Conservation (phyloP, 2,797 vertebrate species). For the Sebastes taczanowskii region DNA sequence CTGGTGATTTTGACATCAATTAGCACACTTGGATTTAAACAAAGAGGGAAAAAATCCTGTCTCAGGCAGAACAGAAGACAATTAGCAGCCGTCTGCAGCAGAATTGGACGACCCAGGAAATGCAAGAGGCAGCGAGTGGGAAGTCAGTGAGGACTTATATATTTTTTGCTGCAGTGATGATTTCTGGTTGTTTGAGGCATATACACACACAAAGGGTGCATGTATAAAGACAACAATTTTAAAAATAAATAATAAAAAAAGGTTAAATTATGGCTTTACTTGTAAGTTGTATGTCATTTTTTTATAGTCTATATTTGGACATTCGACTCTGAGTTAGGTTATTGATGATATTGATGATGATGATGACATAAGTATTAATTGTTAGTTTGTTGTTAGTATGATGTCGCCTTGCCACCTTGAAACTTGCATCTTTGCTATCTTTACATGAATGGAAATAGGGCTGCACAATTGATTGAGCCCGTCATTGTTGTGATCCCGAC, state of each 20-base stretch:
- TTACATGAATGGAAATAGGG: too few relatives aligned
- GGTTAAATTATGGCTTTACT: not conserved
- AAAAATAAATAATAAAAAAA: not conserved
- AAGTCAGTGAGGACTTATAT: not conserved
- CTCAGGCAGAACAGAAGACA: not conserved
- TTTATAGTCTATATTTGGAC: not conserved
- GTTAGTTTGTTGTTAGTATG: not conserved
- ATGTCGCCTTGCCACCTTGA: not conserved
- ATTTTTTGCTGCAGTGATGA: not conserved
- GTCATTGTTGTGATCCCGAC: too few relatives aligned
- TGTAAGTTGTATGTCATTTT: not conserved
- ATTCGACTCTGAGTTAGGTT: not conserved
- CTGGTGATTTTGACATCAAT: not conserved
- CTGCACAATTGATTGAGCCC: too few relatives aligned
- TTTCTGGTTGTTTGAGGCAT: not conserved
- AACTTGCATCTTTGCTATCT: not conserved
- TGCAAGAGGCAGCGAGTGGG: not conserved
- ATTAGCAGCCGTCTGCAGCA: not conserved
- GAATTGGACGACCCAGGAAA: not conserved
- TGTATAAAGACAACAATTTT: not conserved
- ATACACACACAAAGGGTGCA: not conserved
- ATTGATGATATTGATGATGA: not conserved
- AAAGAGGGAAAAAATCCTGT: not conserved
- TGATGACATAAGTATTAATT: not conserved
- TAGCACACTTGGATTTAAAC: not conserved